These are phyloP conservation scores for Heliconius hermathena DNA, from an alignment of 1,140 invertebrate species.

Conservation along the genomic window DNA sequence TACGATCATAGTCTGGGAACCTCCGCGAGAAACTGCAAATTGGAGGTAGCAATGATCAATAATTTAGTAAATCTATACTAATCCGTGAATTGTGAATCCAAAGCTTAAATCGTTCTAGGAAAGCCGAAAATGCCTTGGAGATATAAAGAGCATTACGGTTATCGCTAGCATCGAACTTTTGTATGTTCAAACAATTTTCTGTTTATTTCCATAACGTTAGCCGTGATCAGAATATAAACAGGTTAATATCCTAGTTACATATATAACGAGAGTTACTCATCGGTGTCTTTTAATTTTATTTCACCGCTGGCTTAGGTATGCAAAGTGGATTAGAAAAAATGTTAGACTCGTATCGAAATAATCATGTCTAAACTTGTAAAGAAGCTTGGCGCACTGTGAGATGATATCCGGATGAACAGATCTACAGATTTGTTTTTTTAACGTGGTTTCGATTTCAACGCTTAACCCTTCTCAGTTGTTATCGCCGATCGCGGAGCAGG, in stretches of 20 bases:
- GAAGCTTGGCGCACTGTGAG: conserved; percentile 53
- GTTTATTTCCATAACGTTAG: conserved; percentile 50
- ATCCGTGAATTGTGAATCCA: not conserved
- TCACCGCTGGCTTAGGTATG: conserved; percentile 58
- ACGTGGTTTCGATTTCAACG: conserved; percentile 70
- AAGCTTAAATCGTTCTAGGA: conserved; percentile 11
- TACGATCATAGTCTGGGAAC: conserved; percentile 62
- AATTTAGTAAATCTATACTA: not conserved
- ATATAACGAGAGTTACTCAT: conserved; percentile 60
- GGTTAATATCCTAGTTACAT: conserved; percentile 51
- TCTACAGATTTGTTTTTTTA: conserved; percentile 59
- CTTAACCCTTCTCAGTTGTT: conserved; percentile 69
- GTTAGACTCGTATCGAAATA: conserved; percentile 57
- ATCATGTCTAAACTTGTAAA: conserved; percentile 74
- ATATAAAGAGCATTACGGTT: conserved; percentile 30
- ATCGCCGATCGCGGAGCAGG: conserved; percentile 53
- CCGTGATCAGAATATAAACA: conserved; percentile 55
- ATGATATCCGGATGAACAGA: conserved; percentile 69
- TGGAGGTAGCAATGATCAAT: conserved; percentile 7
- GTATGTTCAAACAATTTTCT: conserved; percentile 45
- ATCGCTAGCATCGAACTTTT: conserved; percentile 36
- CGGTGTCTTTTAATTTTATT: conserved; percentile 53
- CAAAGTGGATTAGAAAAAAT: conserved; percentile 65
- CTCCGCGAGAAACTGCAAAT: conserved; percentile 35
- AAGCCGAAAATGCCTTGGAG: conserved; percentile 15